Conservation (phyloP, 2,797 vertebrate species). For the Iguana delicatissima region DNA sequence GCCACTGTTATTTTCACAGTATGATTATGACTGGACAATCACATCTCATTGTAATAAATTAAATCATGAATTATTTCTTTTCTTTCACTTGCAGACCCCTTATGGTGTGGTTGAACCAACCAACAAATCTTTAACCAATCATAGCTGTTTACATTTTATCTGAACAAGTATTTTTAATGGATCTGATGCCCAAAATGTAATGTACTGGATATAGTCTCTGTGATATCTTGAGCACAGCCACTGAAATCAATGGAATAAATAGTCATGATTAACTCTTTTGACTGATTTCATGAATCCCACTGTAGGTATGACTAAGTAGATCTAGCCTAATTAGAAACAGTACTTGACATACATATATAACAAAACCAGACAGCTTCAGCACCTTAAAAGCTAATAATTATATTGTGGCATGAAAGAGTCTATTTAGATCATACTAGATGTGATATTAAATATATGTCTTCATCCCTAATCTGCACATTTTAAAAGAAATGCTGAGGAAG, state of each 20-base stretch:
- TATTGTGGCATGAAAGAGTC: not conserved
- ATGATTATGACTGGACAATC: not conserved
- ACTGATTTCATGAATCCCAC: not conserved
- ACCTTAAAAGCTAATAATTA: not conserved
- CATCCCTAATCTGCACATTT: not conserved
- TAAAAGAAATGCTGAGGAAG: not conserved
- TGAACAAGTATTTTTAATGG: not conserved
- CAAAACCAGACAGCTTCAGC: too few relatives aligned
- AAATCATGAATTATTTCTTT: not conserved
- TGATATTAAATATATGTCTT: too few relatives aligned
- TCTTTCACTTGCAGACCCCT: not conserved
- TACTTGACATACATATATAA: not conserved
- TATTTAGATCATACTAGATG: not conserved
- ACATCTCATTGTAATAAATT: not conserved
- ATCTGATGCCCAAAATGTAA: not conserved
- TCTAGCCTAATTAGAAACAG: not conserved
- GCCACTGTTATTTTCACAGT: not conserved
- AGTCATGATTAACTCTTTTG: not conserved
- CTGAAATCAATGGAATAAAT: not conserved
- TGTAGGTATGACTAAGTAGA: not conserved
- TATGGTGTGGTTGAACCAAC: not conserved
- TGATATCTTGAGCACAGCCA: too few relatives aligned
- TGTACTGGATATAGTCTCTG: not conserved
- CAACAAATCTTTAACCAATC: not conserved
- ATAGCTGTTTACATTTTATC: not conserved